These are phyloP conservation scores for Macaca mulatta DNA, from an alignment of 2,113 vertebrate species.

Conservation along the genomic window DNA sequence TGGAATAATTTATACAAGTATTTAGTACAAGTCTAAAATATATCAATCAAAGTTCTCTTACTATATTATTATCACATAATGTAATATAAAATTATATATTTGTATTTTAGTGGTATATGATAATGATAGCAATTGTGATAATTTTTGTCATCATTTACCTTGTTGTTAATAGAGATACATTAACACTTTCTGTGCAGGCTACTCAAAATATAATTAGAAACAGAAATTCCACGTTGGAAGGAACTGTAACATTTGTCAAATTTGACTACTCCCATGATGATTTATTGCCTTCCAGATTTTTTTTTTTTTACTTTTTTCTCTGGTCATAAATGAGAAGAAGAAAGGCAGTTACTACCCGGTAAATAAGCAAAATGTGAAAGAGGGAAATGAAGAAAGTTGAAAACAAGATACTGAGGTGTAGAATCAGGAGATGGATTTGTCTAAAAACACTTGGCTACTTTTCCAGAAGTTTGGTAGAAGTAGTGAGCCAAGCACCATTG, in stretches of 20 bases:
- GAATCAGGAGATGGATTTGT: background rate
- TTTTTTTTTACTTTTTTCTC: background rate
- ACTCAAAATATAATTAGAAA: slow-evolving; percentile 15
- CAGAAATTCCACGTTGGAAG: background rate
- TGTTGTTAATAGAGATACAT: background rate
- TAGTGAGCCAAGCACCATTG: background rate
- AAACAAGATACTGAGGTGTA: background rate
- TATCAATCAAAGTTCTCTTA: background rate
- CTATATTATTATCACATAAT: background rate
- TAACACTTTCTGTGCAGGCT: background rate
- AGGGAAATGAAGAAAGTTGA: background rate
- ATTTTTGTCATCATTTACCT: background rate
- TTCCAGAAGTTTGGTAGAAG: background rate
- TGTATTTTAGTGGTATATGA: background rate
- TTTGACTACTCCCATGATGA: background rate
- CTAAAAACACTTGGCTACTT: background rate
- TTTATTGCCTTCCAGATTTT: background rate
- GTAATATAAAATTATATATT: background rate
- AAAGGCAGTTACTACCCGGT: background rate
- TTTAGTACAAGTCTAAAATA: background rate
- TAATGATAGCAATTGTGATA: background rate
- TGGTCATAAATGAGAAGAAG: background rate
- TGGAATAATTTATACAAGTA: background rate
- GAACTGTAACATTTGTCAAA: background rate
- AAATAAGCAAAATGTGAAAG: background rate